phyloP scores from a whole-genome alignment of 2,113 vertebrate species.

The Malurus elegans region DNA sequence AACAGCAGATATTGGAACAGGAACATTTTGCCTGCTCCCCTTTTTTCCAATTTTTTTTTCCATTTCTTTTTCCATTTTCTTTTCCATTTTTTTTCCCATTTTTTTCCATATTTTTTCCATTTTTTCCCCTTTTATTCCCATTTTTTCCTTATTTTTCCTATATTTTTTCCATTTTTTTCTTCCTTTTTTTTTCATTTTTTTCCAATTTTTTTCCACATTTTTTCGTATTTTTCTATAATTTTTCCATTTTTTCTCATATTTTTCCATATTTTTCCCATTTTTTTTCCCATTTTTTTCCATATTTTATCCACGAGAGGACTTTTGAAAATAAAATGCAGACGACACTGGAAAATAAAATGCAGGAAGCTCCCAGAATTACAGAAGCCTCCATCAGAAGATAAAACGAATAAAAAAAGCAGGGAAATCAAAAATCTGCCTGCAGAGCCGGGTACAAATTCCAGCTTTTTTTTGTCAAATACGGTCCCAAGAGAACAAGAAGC shows the following conservation, averaged over 20 bases:
- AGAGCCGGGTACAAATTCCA: neutral
- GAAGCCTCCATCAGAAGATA: neutral
- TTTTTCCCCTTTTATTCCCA: no score
- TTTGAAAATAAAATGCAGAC: neutral
- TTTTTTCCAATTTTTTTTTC: neutral
- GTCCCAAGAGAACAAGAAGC: neutral
- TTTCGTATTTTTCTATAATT: no score
- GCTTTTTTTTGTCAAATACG: neutral
- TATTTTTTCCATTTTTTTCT: no score
- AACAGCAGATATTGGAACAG: neutral
- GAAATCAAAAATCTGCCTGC: neutral
- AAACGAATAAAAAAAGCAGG: neutral
- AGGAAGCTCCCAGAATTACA: neutral
- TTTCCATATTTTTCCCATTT: no score
- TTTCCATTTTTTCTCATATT: no score
- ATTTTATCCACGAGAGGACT: neutral
- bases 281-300: neutral
- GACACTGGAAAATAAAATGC: neutral
- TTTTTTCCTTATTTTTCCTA: no score
- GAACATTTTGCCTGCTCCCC: neutral
- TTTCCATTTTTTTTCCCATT: no score
- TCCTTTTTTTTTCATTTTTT: no score
- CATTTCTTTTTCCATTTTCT: no score
- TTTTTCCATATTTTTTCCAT: no score
- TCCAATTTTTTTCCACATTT: no score